These are phyloP conservation scores for Menidia beryllina DNA, from an alignment of 2,113 vertebrate species.

Conservation along the genomic window DNA sequence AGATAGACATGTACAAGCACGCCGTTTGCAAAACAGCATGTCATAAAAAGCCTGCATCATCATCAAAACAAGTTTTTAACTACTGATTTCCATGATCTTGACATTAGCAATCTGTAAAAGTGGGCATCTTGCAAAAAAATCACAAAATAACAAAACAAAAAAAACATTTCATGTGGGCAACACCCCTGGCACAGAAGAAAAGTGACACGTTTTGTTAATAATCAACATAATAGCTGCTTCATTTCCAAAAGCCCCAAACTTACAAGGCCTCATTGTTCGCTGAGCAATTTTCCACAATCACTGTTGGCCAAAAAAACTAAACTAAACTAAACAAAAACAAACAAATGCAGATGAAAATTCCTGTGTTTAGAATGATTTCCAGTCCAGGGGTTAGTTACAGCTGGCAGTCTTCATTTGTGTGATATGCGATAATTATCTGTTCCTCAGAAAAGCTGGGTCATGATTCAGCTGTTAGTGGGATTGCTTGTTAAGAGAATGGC, in stretches of 20 bases:
- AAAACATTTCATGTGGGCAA: too few relatives aligned
- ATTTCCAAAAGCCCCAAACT: slow-evolving; percentile 11
- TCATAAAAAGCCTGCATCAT: slow-evolving; percentile 30
- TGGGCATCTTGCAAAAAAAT: slow-evolving; percentile 5
- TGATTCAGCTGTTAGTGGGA: slow-evolving; percentile 57
- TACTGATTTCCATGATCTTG: slow-evolving; percentile 3
- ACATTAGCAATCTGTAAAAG: slow-evolving; percentile 33
- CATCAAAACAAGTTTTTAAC: slow-evolving; percentile 24
- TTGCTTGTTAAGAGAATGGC: slow-evolving; percentile 41
- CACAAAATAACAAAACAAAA: too few relatives aligned
- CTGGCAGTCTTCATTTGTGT: slow-evolving; percentile 32
- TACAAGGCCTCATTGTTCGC: slow-evolving; percentile 26
- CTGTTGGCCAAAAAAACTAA: slow-evolving; percentile 16
- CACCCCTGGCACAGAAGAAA: not conserved
- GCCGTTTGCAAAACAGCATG: slow-evolving; percentile 48
- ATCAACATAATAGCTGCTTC: not conserved
- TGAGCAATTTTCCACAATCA: slow-evolving; percentile 3
- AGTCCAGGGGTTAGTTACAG: slow-evolving; percentile 30
- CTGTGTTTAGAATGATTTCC: slow-evolving; percentile 42
- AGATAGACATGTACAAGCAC: slow-evolving; percentile 72
- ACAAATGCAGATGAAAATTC: slow-evolving; percentile 5
- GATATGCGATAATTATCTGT: slow-evolving; percentile 47
- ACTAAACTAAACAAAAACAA: not conserved
- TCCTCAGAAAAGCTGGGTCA: slow-evolving; percentile 46
- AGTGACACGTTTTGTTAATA: not conserved